Evolutionary conservation across 2,888 invertebrate species (phyloP).

Genomic region (Shargacucullia verbasci): DNA sequence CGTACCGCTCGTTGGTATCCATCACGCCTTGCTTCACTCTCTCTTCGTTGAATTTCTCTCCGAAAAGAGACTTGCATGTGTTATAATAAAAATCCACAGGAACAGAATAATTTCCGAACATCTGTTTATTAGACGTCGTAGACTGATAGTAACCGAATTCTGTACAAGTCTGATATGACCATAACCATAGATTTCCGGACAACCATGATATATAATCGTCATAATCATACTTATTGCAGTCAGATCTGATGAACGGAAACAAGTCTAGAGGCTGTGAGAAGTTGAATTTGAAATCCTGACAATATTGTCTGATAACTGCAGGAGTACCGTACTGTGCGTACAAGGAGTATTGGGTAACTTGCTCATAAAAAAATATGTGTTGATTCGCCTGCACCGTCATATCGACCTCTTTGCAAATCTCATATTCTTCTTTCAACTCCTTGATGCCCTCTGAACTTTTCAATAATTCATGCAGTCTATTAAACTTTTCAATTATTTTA

Average conservation of each 20-base stretch:
- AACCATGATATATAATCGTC: no score
- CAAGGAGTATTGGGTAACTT: slow-evolving; percentile 60
- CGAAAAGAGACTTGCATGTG: slow-evolving; percentile 77
- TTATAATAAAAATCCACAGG: slow-evolving; percentile 76
- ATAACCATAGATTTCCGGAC: slow-evolving; percentile 37
- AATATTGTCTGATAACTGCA: slow-evolving; percentile 52
- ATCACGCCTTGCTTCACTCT: slow-evolving; percentile 72
- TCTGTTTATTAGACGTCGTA: slow-evolving; percentile 86
- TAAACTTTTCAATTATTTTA: slow-evolving; percentile 65
- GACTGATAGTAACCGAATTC: slow-evolving; percentile 94
- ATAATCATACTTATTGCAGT: no score
- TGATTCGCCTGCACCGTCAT: slow-evolving; percentile 69
- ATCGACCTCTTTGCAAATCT: slow-evolving; percentile 71
- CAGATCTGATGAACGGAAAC: no score
- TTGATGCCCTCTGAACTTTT: slow-evolving; percentile 65
- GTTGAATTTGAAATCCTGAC: slow-evolving; percentile 66
- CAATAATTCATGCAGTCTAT: slow-evolving; percentile 64
- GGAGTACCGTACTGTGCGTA: slow-evolving; percentile 71
- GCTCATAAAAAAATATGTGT: slow-evolving; percentile 68
- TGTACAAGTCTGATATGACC: slow-evolving; percentile 92
- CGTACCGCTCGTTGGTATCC: slow-evolving; percentile 84
- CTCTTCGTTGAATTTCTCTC: slow-evolving; percentile 71
- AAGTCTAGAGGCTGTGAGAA: neutral
- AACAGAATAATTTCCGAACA: slow-evolving; percentile 85
- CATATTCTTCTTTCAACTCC: slow-evolving; percentile 68